Base-by-base conservation (phyloP, 2,888 invertebrate genomes). In the Deroplatys truncata region DNA sequence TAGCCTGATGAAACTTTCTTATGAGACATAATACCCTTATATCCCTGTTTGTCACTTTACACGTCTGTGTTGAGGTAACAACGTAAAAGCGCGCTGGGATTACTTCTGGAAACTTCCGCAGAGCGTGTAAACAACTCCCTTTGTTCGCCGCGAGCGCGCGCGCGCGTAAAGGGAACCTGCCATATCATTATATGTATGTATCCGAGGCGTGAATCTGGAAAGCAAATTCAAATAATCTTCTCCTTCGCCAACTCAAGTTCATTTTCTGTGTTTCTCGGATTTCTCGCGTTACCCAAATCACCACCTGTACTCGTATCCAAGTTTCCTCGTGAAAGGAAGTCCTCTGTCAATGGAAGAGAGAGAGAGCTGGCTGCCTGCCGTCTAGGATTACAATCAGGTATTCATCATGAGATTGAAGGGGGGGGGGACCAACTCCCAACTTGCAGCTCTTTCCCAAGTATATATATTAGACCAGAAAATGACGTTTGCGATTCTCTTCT, bases 341-440 rank as follows among this genome's bases (percentile, higher is more conserved):
- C 56, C 25, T 20, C 56, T 7, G 25, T 72, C 56, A 72, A 72
- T 72, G 56, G 56, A 49, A 49, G n/a, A n/a, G n/a, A n/a, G n/a
- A n/a, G 56, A 56, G 16, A 16, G 56, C 56, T 56, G 56, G 15
- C 31, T 85, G 4, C 13, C 25, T 85, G 25, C 43, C 29, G 85
- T 35, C 85, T 85, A n/a, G 43, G 85, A 85, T 85, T 85, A 85
- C 35, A 85, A 85, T 85, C 85, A 85, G n/a, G 85, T n/a, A 85
- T 85, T 85, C 85, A 85, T 43, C 85, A 85, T 20, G 43, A 28
- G 85, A 43, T 25, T 72, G 56, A 72, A 20, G 56, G 56, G 20
- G 5, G 15, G 16, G 25, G 15, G 16, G 56, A 72, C 0, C 5
- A 20, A 56, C 3, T 20, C 20, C 16, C 56, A 56, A 16, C 16